phyloP scores from a whole-genome alignment of 2,113 vertebrate species.

The Lucifuga dentata region DNA sequence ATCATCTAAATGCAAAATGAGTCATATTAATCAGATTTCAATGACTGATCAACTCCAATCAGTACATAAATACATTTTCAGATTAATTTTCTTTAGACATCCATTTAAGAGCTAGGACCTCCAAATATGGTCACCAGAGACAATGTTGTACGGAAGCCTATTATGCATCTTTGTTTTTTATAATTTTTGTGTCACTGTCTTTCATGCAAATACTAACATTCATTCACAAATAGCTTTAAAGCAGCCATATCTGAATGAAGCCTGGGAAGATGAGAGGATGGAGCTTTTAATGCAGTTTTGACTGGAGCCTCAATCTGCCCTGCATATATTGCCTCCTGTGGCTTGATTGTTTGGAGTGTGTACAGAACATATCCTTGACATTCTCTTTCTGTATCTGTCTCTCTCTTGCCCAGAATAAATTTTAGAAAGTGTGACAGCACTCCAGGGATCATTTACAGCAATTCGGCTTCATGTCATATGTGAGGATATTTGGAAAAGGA shows the following conservation, averaged over 20 bases:
- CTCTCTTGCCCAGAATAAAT: constrained; percentile 47
- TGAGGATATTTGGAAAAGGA: constrained; percentile 44
- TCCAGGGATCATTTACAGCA: constrained; percentile 64
- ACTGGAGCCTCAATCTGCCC: constrained; percentile 22
- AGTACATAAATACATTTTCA: too few species aligned
- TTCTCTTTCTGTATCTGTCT: constrained; percentile 31
- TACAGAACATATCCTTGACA: constrained; percentile 50
- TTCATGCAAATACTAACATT: background rate
- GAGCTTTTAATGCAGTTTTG: constrained; percentile 7
- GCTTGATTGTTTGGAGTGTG: constrained; percentile 44
- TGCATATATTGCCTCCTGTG: constrained; percentile 27
- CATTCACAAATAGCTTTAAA: background rate
- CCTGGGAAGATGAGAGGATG: constrained; percentile 3
- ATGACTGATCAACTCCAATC: too few species aligned
- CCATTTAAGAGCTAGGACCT: background rate
- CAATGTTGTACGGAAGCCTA: too few species aligned
- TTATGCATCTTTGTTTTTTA: too few species aligned
- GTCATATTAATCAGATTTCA: too few species aligned
- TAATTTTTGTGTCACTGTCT: background rate
- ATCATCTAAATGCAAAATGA: too few species aligned
- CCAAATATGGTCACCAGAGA: background rate
- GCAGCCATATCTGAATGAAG: background rate
- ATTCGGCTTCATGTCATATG: constrained; percentile 62
- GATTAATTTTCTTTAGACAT: too few species aligned
- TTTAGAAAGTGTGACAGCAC: constrained; percentile 64